Conservation (phyloP, 1,140 invertebrate species). For the Episyrphus balteatus region DNA sequence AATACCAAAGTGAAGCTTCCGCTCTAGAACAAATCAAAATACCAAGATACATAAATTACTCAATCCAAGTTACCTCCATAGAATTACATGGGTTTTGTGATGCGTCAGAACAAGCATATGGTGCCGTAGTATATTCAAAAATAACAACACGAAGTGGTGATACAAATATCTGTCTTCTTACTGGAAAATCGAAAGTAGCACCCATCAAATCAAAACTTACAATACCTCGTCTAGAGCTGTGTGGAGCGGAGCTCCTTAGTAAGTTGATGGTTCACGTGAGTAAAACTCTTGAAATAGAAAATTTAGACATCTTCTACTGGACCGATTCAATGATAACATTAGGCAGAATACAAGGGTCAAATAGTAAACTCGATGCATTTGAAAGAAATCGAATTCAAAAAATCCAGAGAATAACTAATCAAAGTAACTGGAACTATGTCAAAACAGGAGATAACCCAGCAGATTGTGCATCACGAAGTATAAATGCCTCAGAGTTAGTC, state of each 20-base stretch:
- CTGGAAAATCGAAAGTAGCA: slow-evolving; percentile 21
- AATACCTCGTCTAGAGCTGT: slow-evolving; percentile 22
- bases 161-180: slow-evolving; percentile 17
- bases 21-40: too few relatives aligned
- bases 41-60: too few relatives aligned
- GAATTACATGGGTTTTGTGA: slow-evolving; percentile 32
- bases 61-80: not conserved
- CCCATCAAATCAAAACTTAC: slow-evolving; percentile 18
- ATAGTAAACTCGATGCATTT: slow-evolving; percentile 14
- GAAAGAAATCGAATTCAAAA: slow-evolving; percentile 24
- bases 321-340: slow-evolving; percentile 25
- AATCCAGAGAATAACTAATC: slow-evolving; percentile 16
- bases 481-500: slow-evolving; percentile 12
- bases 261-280: slow-evolving; percentile 10
- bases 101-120: slow-evolving; percentile 30
- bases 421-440: slow-evolving; percentile 21
- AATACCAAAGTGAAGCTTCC: too few relatives aligned
- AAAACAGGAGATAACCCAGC: slow-evolving; percentile 23
- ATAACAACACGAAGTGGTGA: slow-evolving; percentile 4
- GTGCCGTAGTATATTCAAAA: slow-evolving; percentile 21
- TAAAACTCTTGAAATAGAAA: slow-evolving; percentile 1
- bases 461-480: slow-evolving; percentile 26
- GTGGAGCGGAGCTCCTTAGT: slow-evolving; percentile 12
- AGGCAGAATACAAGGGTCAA: slow-evolving; percentile 16
- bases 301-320: slow-evolving; percentile 12